phyloP scores from a whole-genome alignment of 2,888 invertebrate species.

The Leptinotarsa peninsularis region DNA sequence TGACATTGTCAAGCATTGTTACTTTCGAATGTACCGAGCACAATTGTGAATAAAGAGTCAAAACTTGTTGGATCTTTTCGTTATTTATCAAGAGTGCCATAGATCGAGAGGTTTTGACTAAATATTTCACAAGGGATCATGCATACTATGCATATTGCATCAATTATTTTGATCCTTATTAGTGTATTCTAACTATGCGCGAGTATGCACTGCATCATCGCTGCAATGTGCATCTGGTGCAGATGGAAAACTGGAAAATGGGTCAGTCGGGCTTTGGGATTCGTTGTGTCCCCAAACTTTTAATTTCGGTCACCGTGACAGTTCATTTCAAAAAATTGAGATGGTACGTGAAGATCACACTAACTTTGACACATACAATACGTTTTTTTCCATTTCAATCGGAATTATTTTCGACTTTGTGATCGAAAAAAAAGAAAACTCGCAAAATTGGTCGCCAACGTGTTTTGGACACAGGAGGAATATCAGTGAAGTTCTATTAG shows the following conservation, averaged over 20 bases:
- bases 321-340: neutral
- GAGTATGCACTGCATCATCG: constrained; percentile 35
- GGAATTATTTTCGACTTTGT: neutral
- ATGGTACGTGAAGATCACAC: neutral
- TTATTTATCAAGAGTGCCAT: too few species aligned
- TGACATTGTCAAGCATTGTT: too few species aligned
- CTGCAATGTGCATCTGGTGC: constrained; percentile 48
- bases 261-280: constrained; percentile 53
- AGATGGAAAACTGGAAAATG: constrained; percentile 48
- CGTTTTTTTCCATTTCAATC: neutral
- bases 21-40: too few species aligned
- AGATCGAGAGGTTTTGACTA: too few species aligned
- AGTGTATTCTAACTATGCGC: constrained; percentile 41
- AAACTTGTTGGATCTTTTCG: too few species aligned
- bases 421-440: too few species aligned
- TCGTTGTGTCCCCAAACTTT: constrained; percentile 34
- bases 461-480: constrained; percentile 1
- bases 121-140: too few species aligned
- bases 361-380: neutral
- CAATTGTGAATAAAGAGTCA: too few species aligned
- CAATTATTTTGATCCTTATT: neutral
- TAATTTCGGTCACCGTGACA: constrained; percentile 28
- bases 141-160: too few species aligned
- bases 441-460: too few species aligned
- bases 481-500: constrained; percentile 16